A percentile compares a stretch with the other conserved stretches of the same genome.
Conservation (phyloP, 1,140 invertebrate species). For the Lysiphlebus fabarum region DNA sequence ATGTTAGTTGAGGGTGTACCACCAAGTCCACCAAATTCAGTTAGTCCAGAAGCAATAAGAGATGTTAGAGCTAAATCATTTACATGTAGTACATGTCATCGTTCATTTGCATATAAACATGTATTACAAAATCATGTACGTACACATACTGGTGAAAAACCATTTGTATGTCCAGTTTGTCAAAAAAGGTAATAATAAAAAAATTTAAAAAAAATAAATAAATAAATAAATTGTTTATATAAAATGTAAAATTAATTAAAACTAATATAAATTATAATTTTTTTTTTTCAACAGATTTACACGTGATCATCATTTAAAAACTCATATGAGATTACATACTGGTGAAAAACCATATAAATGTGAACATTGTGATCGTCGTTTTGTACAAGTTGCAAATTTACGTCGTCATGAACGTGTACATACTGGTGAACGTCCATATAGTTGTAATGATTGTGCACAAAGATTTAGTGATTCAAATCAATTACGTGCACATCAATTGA, state of each 20-base stretch:
- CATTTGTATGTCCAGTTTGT: constrained; percentile 92
- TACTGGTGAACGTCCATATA: constrained; percentile 92
- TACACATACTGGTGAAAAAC: constrained; percentile 95
- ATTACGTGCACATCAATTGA: constrained; percentile 84
- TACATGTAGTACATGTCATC: constrained; percentile 80
- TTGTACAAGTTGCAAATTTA: constrained; percentile 92
- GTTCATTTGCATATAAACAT: constrained; percentile 91
- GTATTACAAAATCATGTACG: constrained; percentile 94
- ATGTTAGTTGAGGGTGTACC: constrained; percentile 44
- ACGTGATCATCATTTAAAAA: constrained; percentile 92
- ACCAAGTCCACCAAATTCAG: constrained; percentile 44
- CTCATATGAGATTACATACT: constrained; percentile 88
- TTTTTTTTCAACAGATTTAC: constrained; percentile 66
- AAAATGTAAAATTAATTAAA: not conserved
- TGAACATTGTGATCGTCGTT: constrained; percentile 84
- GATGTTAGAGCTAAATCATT: constrained; percentile 76
- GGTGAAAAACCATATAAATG: constrained; percentile 93
- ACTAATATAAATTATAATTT: not conserved
- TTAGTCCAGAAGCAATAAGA: constrained; percentile 52
- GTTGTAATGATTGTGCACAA: constrained; percentile 83
- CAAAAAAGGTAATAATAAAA: constrained; percentile 65
- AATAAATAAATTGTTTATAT: too few relatives aligned
- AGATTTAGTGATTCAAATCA: constrained; percentile 93
- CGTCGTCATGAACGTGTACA: constrained; percentile 90
- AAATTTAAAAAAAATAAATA: too few relatives aligned